Base-by-base conservation (phyloP, 2,888 invertebrate genomes). In the Scaptomyza cyrtandrae region DNA sequence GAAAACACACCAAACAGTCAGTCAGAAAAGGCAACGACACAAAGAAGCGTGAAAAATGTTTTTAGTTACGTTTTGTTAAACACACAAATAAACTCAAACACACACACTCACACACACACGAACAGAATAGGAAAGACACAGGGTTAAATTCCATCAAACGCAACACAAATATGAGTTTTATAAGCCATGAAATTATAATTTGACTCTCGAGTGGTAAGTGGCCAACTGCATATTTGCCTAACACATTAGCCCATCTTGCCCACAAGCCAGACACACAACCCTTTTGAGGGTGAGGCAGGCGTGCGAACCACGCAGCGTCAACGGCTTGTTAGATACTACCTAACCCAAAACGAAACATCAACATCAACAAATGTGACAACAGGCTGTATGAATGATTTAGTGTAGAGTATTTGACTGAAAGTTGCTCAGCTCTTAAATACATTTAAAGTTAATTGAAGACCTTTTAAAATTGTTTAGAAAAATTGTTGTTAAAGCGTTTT, bases 151-250 rank as follows among this genome's bases (percentile, higher is more conserved):
- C 85, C 85, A 86, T 86, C 79, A 88, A 88, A 86, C 76, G 73
- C 77, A 80, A 78, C 63, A 78, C 86, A 88, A 88, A 85, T 86
- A 85, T 84, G 77, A 84, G 75, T 85, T 85, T 85, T 85, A 85
- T 85, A 88, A 85, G 85, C 82, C 85, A 85, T 85, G 85, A 85
- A 85, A 85, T 85, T 88, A 88, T 85, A 88, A 85, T 85, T 85
- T 86, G 85, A 68, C 85, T 84, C 57, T 88, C 71, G 62, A 82
- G 86, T 83, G 83, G 83, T 86, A 83, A 83, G 79, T 82, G 81
- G 78, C 87, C 77, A 82, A 75, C 62, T 72, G 68, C 67, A 60
- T 83, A 80, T 83, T 83, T 83, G 88, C 88, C 58, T 16, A 82
- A 69, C 71, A 69, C 80, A 83, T 83, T 83, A 83, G 67, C 88